These are phyloP conservation scores for Rhaphigaster nebulosa DNA, from an alignment of 2,888 invertebrate species.

Conservation along the genomic window DNA sequence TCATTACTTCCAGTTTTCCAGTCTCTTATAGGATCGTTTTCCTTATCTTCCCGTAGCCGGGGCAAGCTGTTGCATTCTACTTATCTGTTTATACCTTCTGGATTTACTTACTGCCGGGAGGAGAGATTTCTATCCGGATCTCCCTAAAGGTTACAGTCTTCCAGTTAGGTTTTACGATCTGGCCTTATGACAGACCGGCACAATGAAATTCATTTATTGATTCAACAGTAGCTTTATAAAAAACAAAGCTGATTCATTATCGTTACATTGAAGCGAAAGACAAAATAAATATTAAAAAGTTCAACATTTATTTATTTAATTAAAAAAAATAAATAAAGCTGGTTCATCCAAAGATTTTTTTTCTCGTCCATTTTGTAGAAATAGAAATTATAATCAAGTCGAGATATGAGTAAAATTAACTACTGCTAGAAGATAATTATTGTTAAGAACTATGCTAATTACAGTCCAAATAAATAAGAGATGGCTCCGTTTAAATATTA, in stretches of 20 bases:
- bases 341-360: too few relatives aligned
- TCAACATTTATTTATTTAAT: too few relatives aligned
- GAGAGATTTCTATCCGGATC: slow-evolving; percentile 31
- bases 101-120: not conserved
- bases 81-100: slow-evolving; percentile 27
- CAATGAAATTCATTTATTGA: not conserved
- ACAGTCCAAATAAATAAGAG: too few relatives aligned
- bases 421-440: too few relatives aligned
- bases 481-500: too few relatives aligned
- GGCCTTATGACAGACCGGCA: slow-evolving; percentile 6
- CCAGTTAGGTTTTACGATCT: not conserved
- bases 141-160: slow-evolving; percentile 1
- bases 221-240: not conserved
- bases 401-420: too few relatives aligned
- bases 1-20: slow-evolving; percentile 45
- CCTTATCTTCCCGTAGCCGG: slow-evolving; percentile 15
- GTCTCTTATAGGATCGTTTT: slow-evolving; percentile 40
- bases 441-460: too few relatives aligned
- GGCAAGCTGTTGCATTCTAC: slow-evolving; percentile 47
- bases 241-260: not conserved
- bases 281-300: too few relatives aligned
- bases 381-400: too few relatives aligned
- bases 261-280: not conserved
- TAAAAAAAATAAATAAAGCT: too few relatives aligned
- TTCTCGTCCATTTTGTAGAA: too few relatives aligned